phyloP scores from a whole-genome alignment of 1,140 invertebrate species.

The Drosophila paulistorum region DNA sequence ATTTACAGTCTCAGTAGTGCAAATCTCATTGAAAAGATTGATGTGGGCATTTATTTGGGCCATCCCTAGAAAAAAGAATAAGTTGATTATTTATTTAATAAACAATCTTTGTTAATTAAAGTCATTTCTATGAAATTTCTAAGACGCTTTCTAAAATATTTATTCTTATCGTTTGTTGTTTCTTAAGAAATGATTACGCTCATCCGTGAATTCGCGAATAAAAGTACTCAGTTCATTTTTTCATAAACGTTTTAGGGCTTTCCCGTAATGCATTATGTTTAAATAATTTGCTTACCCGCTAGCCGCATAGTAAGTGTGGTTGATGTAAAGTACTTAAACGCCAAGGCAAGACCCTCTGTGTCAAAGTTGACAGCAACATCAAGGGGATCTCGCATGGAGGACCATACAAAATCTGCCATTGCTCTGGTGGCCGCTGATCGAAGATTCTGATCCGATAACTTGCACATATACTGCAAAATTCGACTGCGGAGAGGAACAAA shows the following conservation, averaged over 20 bases:
- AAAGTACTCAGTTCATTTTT: background rate
- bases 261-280: too few species aligned
- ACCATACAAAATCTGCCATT: conserved; percentile 98
- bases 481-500: conserved; percentile 93
- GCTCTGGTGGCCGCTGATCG: conserved; percentile 92
- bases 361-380: conserved; percentile 94
- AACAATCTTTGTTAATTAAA: background rate
- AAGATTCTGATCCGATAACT: conserved; percentile 94
- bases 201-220: too few species aligned
- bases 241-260: background rate
- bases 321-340: conserved; percentile 97
- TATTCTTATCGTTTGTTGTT: background rate
- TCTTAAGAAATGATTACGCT: background rate
- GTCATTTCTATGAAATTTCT: too few species aligned
- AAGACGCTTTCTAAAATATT: too few species aligned
- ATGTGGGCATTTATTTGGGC: conserved; percentile 98
- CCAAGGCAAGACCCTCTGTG: conserved; percentile 93
- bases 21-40: conserved; percentile 94
- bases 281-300: conserved; percentile 84
- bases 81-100: background rate
- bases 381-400: conserved; percentile 94
- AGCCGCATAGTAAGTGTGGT: conserved; percentile 96
- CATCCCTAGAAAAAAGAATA: conserved; percentile 85
- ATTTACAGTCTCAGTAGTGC: conserved; percentile 92
- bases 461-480: conserved; percentile 96